Conservation (phyloP, 2,113 vertebrate genomes). For the Pomatostomus ruficeps region DNA sequence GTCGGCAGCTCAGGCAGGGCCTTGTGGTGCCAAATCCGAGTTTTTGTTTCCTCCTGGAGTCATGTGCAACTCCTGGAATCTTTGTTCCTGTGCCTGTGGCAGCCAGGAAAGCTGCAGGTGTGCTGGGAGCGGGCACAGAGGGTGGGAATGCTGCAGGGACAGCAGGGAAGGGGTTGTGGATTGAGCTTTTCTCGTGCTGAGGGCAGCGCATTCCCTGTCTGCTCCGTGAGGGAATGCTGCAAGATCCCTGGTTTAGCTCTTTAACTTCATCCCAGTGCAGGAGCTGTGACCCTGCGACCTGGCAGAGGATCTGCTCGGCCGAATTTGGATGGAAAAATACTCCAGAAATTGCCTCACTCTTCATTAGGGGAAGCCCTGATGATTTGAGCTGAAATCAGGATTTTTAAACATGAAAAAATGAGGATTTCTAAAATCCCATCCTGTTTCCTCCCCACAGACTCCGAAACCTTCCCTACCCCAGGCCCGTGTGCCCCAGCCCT, state of each 20-base stretch:
- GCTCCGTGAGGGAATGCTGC: not conserved
- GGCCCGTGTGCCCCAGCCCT: not conserved
- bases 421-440: not conserved
- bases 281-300: not conserved
- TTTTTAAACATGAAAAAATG: rapidly evolving
- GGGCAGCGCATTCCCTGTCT: not conserved
- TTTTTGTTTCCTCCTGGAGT: not conserved
- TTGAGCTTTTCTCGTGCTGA: not conserved
- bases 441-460: not conserved
- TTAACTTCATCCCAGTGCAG: not conserved
- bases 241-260: not conserved
- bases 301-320: not conserved
- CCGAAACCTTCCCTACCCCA: not conserved
- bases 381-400: not conserved
- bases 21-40: not conserved
- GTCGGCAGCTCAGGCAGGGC: not conserved
- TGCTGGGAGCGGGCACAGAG: not conserved
- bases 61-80: not conserved
- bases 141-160: not conserved
- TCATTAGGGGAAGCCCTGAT: not conserved
- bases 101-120: not conserved
- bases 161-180: not conserved
- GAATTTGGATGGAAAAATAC: not conserved
- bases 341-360: not conserved
- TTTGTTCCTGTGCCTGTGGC: not conserved